Conservation (phyloP, 2,888 invertebrate species). For the Drosophila stalkeri region DNA sequence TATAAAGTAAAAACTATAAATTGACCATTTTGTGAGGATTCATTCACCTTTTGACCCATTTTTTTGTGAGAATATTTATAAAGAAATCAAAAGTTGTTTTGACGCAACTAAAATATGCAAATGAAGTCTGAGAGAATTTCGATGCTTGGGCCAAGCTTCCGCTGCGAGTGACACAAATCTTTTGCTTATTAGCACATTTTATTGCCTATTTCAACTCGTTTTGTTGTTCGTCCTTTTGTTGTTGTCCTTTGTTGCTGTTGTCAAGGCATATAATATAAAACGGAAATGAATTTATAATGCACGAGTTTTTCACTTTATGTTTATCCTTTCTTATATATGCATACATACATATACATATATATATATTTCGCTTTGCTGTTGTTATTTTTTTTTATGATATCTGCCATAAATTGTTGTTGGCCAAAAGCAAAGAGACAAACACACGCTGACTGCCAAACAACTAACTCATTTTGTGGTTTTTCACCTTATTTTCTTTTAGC, state of each 20-base stretch:
- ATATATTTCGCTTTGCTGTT: conserved; percentile 12
- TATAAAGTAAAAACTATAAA: background rate
- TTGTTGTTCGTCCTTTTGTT: background rate
- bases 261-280: conserved; percentile 49
- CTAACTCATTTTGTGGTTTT: conserved; percentile 78
- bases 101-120: conserved; percentile 29
- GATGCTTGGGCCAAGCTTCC: conserved; percentile 4
- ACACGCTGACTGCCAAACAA: conserved; percentile 63
- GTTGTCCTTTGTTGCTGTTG: background rate
- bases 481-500: conserved; percentile 59
- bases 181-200: conserved; percentile 75
- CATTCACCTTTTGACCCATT: background rate
- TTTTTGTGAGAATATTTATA: background rate
- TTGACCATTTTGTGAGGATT: background rate
- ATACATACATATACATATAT: conserved; percentile 1
- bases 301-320: conserved; percentile 47
- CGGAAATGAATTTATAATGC: conserved; percentile 78
- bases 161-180: conserved; percentile 61
- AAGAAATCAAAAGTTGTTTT: conserved; percentile 5
- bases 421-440: conserved; percentile 36
- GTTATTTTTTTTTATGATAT: conserved; percentile 31
- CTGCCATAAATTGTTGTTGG: conserved; percentile 51
- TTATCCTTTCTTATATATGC: conserved; percentile 31
- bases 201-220: conserved; percentile 58
- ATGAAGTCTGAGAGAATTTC: conserved; percentile 11